phyloP scores from a whole-genome alignment of 2,113 vertebrate genomes.

The Planiliza haematocheilus region DNA sequence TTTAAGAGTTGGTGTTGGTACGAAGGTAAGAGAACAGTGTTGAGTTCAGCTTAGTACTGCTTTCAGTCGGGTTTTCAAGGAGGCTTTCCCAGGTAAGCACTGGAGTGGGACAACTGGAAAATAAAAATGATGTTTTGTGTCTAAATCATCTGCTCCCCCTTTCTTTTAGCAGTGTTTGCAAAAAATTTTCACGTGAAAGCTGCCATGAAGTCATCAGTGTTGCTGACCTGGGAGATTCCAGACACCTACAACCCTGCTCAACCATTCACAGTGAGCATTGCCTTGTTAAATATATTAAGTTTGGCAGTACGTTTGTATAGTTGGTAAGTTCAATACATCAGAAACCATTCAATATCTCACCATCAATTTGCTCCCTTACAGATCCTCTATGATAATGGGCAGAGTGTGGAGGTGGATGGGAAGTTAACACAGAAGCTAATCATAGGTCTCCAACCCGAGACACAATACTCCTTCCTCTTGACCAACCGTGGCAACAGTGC shows the following conservation, averaged over 20 bases:
- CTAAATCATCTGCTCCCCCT: conserved; percentile 91
- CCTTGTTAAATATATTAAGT: not conserved
- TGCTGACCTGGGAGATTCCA: conserved; percentile 98
- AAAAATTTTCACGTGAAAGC: conserved; percentile 99
- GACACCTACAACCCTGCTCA: conserved; percentile 99
- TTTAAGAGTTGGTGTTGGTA: conserved; percentile 64
- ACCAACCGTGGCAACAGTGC: conserved; percentile 98
- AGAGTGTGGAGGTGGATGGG: conserved; percentile 97
- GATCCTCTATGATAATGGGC: conserved; percentile 99
- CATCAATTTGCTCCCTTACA: conserved; percentile 55
- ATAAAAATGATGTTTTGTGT: conserved; percentile 71
- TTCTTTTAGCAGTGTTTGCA: conserved; percentile 99
- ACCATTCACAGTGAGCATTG: conserved; percentile 95
- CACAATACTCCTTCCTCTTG: conserved; percentile 96
- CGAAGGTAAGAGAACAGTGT: conserved; percentile 77
- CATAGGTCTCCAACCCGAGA: conserved; percentile 96
- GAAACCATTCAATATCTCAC: not conserved
- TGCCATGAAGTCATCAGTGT: conserved; percentile 98
- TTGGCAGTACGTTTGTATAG: no score
- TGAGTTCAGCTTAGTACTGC: conserved; percentile 63
- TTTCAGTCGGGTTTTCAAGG: conserved; percentile 67
- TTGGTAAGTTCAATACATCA: not conserved
- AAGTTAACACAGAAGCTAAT: conserved; percentile 96
- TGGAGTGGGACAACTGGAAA: conserved; percentile 51
- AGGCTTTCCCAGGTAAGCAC: conserved; percentile 79